Evolutionary conservation across 1,140 invertebrate species (phyloP), one percentile per base, ranked within the genome.

Genomic region (Bathynomus jamesi): DNA sequence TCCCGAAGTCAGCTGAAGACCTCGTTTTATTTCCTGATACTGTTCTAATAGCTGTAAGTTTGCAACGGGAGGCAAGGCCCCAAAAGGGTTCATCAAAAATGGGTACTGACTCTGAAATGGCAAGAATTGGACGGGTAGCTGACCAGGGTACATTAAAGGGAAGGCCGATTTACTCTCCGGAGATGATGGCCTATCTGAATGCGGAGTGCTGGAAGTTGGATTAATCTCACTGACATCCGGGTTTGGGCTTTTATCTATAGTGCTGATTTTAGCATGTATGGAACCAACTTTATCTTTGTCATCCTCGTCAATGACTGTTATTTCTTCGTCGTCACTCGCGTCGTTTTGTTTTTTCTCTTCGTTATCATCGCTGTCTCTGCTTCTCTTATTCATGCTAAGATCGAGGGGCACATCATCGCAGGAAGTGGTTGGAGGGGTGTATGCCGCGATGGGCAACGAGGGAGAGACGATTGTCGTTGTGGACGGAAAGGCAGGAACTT

Each of bases 1-100:
- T 3, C 89, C 89, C 7, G 88, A 89, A 10, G 87, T 88, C 73
- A 89, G 80, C 71, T 88, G 88, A 13, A 89, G 80, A 0, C 88
- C 86, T 31, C 88, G 83, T 8, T 88, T 86, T 5, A 88, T 81
- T 75, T 89, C 84, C 75, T 88, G 86, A n/a, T 89, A 82, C 29
- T 86, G 83, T 32, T 89, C 86, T 76, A 88, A 87, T 75, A 89
- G 84, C 76, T 87, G 84, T 11, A 89, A 84, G 73, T 87, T 85
- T 1, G 85, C 82, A 28, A 84, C 84, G 25, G 86, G 82, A 72
- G 79, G 83, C 28, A 78, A 79, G 70, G 60, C 40, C 27, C 64
- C 27, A 31, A 67, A 72, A 4, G 66, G 67, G 61, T 63, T 40
- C 65, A 69, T 72, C 24, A 73, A 53, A 28, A 72, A 28, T 13